These are phyloP conservation scores for Gastrophryne carolinensis DNA, from an alignment of 2,797 vertebrate genomes.

Conservation along the genomic window DNA sequence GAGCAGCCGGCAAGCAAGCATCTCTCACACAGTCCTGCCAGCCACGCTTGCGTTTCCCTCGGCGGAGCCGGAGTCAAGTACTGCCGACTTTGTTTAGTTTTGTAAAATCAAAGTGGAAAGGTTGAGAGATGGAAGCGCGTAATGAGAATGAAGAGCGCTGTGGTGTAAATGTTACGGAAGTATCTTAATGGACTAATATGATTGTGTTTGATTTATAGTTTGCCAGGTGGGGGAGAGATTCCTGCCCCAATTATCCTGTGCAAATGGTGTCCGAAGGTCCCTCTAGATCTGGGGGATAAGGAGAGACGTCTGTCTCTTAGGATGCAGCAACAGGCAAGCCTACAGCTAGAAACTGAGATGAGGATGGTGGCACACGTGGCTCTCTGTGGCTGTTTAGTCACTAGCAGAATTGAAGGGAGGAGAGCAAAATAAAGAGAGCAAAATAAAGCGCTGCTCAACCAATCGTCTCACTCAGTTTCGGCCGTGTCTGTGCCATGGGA, in stretches of 20 bases:
- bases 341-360: too few species aligned
- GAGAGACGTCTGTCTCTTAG: neutral
- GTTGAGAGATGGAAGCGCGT: constrained; percentile 26
- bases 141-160: constrained; percentile 32
- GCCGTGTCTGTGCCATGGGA: too few species aligned
- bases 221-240: constrained; percentile 35
- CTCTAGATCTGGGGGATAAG: neutral
- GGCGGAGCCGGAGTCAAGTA: constrained; percentile 19
- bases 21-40: neutral
- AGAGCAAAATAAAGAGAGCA: too few species aligned
- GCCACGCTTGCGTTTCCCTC: neutral
- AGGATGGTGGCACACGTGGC: too few species aligned
- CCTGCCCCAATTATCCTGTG: constrained; percentile 47
- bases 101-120: constrained; percentile 41
- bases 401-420: too few species aligned
- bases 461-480: too few species aligned
- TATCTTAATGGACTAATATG: constrained; percentile 47
- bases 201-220: constrained; percentile 50
- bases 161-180: constrained; percentile 40
- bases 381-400: too few species aligned
- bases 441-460: too few species aligned
- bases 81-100: constrained; percentile 37
- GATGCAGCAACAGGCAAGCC: too few species aligned
- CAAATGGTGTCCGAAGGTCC: constrained; percentile 16
- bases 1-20: neutral